Base-by-base conservation (phyloP, 2,113 vertebrate genomes). In the Clarias gariepinus region DNA sequence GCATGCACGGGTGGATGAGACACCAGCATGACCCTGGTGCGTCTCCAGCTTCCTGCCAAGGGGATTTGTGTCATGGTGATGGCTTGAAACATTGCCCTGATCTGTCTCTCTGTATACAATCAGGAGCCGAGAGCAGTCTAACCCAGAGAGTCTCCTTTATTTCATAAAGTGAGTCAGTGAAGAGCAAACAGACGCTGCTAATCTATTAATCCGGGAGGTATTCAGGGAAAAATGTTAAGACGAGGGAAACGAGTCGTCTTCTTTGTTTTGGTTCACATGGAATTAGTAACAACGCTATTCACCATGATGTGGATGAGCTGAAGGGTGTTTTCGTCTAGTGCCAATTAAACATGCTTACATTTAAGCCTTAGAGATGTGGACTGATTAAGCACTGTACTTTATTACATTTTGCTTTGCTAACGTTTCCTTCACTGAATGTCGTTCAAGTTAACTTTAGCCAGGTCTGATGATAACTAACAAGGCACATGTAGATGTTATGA, bases 1-100 rank as follows among this genome's bases (percentile, higher is more conserved):
- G 94, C 94, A 91, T 92, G 93, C 90, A 90, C 90, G 88, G 90
- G 90, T 90, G 89, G 82, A 87, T 81, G 87, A 91, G 86, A 91
- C 92, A 91, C 90, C 83, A 92, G 91, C 87, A 82, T 81, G 90
- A 93, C 92, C 92, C 92, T 88, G 89, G 85, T 57, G 69, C 89
- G 93, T 93, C 91, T 93, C 92, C 92, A 92, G 90, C 91, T 90
- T 90, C 92, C 92, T 15, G 85, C 91, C 73, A 88, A 92, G 92
- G 90, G 91, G 92, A 93, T 93, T 93, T 92, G 91, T 93, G 91
- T 94, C 92, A 92, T 87, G 88, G 90, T 89, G 71, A 88, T 88
- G 91, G 90, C 92, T 94, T 90, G 92, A 95, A 94, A 95, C 93
- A 93, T 91, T 92, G 88, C 87, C 82, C 52, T 84, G 76, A 86